phyloP scores from a whole-genome alignment of 1,140 invertebrate species.

The Berghia stephanieae region DNA sequence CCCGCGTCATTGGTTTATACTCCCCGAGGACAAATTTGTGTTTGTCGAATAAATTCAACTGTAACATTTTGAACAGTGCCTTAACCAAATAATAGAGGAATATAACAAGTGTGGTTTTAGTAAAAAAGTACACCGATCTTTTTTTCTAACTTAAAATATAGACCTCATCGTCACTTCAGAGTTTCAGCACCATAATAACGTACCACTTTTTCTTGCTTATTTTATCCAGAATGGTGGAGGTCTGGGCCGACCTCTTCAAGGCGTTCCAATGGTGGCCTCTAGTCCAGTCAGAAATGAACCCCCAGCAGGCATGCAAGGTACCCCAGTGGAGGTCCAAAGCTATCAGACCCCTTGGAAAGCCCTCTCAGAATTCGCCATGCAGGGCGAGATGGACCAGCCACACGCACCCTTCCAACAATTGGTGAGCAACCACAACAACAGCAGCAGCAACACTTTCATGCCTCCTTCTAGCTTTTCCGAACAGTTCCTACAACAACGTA shows the following conservation, averaged over 20 bases:
- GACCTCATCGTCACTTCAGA: not conserved
- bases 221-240: conserved; percentile 85
- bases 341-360: conserved; percentile 98
- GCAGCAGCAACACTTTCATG: not conserved
- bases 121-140: too few relatives aligned
- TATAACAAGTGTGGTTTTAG: too few relatives aligned
- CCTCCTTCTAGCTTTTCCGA: not conserved
- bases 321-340: conserved; percentile 84
- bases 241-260: conserved; percentile 79
- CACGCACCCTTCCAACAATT: conserved; percentile 94
- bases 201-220: conserved; percentile 20
- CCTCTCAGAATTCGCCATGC: conserved; percentile 91
- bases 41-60: too few relatives aligned
- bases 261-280: conserved; percentile 95
- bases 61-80: too few relatives aligned
- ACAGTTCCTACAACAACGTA: not conserved
- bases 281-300: conserved; percentile 90
- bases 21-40: too few relatives aligned
- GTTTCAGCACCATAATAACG: conserved; percentile 32
- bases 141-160: conserved; percentile 3
- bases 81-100: too few relatives aligned
- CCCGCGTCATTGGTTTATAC: too few relatives aligned
- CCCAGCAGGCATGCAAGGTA: conserved; percentile 54
- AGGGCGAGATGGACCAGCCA: conserved; percentile 87
- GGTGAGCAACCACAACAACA: conserved; percentile 73